These are phyloP conservation scores for Antennarius maculatus DNA, from an alignment of 2,797 vertebrate genomes.

Conservation along the genomic window DNA sequence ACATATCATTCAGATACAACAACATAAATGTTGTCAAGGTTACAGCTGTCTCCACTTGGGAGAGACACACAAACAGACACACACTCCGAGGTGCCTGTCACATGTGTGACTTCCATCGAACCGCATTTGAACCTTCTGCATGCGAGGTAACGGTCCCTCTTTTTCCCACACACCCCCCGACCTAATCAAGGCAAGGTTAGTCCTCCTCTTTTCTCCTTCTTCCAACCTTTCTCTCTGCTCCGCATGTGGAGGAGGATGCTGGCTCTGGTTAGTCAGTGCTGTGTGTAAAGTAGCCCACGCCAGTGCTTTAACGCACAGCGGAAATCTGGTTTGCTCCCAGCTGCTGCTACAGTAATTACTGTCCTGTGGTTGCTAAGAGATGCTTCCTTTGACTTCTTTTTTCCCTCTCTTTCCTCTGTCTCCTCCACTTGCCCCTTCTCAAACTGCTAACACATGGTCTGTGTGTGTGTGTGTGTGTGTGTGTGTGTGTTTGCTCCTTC, in stretches of 20 bases:
- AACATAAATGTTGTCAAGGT: constrained; percentile 6
- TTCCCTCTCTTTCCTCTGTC: constrained; percentile 24
- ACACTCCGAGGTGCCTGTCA: constrained; percentile 15
- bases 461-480: constrained; percentile 74
- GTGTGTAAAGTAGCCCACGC: constrained; percentile 90
- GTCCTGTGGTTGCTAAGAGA: constrained; percentile 94
- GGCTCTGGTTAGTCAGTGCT: constrained; percentile 84
- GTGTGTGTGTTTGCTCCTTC: constrained; percentile 52
- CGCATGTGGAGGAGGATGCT: constrained; percentile 83
- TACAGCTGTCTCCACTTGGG: constrained; percentile 9
- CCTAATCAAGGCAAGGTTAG: constrained; percentile 74
- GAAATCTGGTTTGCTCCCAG: constrained; percentile 94
- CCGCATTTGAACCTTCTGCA: constrained; percentile 26
- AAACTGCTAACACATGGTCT: constrained; percentile 86
- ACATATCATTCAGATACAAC: constrained; percentile 4
- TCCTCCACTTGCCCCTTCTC: constrained; percentile 32
- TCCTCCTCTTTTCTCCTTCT: constrained; percentile 55
- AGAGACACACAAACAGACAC: constrained; percentile 15
- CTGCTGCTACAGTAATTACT: constrained; percentile 94
- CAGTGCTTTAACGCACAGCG: constrained; percentile 92
- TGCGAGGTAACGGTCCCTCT: constrained; percentile 45
- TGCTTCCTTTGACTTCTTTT: constrained; percentile 86
- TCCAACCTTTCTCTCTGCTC: constrained; percentile 59
- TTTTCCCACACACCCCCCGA: constrained; percentile 44
- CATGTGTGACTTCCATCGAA: constrained; percentile 25